A percentile compares a stretch with the other conserved stretches of the same genome.
Evolutionary conservation across 1,140 invertebrate genomes (phyloP).

Genomic region (Oryctes rhinoceros): DNA sequence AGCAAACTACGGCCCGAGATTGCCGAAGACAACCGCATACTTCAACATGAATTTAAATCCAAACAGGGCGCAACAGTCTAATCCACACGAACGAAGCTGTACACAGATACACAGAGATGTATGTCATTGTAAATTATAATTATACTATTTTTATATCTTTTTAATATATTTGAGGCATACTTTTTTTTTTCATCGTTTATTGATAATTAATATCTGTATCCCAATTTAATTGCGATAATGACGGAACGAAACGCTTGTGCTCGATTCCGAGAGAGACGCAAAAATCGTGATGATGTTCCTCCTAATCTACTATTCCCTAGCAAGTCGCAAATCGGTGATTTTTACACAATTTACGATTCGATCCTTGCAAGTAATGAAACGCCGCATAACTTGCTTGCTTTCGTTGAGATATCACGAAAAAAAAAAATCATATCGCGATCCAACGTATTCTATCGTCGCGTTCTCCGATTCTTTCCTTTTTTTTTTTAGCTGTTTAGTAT

Average conservation of each 20-base stretch:
- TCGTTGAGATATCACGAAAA: too few species aligned
- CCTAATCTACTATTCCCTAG: not conserved
- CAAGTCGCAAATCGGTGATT: not conserved
- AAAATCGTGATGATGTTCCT: not conserved
- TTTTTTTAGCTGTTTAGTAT: too few species aligned
- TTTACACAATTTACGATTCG: not conserved
- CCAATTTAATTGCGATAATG: not conserved
- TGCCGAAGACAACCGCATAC: too few species aligned
- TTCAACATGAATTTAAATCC: too few species aligned
- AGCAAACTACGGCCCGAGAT: too few species aligned
- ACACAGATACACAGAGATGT: not conserved
- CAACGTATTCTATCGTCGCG: too few species aligned
- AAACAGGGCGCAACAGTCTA: too few species aligned
- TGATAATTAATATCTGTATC: constrained; percentile 1
- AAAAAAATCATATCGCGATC: too few species aligned
- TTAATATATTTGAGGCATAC: constrained; percentile 3
- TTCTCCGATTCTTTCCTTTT: too few species aligned
- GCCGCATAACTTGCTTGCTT: too few species aligned
- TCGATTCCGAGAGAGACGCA: not conserved
- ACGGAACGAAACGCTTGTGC: not conserved
- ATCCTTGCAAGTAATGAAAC: not conserved
- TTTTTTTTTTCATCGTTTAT: constrained; percentile 3
- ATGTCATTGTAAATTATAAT: not conserved
- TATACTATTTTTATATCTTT: constrained; percentile 18
- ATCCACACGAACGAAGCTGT: not conserved